A percentile compares a stretch with the other conserved stretches of the same genome.
phyloP scores from a whole-genome alignment of 2,113 vertebrate species.

The Psettodes erumei region DNA sequence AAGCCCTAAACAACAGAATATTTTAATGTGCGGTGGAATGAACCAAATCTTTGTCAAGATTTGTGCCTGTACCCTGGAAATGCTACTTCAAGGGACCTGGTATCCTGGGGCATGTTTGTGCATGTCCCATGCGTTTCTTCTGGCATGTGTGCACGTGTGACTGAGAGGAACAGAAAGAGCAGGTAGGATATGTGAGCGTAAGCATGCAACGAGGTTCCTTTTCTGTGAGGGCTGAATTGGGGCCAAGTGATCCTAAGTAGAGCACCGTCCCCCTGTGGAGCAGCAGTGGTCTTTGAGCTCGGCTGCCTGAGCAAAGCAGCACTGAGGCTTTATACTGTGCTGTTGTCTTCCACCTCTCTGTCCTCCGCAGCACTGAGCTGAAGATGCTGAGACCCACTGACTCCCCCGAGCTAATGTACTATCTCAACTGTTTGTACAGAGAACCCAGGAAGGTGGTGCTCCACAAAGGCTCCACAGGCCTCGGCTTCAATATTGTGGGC shows the following conservation, averaged over 20 bases:
- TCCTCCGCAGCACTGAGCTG: neutral
- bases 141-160: conserved; percentile 14
- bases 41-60: neutral
- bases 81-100: neutral
- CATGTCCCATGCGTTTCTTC: neutral
- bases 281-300: conserved; percentile 55
- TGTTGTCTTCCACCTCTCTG: conserved; percentile 31
- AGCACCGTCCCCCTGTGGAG: conserved; percentile 78
- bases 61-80: neutral
- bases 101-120: conserved; percentile 1
- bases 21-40: neutral
- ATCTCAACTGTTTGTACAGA: conserved; percentile 87
- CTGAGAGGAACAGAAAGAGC: neutral
- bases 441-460: conserved; percentile 95
- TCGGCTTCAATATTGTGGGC: conserved; percentile 98
- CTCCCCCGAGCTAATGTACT: conserved; percentile 82
- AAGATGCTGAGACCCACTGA: conserved; percentile 79
- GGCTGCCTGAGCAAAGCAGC: conserved; percentile 48
- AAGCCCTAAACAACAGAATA: neutral
- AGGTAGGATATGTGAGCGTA: conserved; percentile 8
- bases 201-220: conserved; percentile 48
- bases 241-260: conserved; percentile 82
- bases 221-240: conserved; percentile 71
- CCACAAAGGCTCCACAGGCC: conserved; percentile 95
- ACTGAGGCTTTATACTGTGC: conserved; percentile 13